phyloP scores from a whole-genome alignment of 1,140 invertebrate genomes.

The Heliothis subflexa region DNA sequence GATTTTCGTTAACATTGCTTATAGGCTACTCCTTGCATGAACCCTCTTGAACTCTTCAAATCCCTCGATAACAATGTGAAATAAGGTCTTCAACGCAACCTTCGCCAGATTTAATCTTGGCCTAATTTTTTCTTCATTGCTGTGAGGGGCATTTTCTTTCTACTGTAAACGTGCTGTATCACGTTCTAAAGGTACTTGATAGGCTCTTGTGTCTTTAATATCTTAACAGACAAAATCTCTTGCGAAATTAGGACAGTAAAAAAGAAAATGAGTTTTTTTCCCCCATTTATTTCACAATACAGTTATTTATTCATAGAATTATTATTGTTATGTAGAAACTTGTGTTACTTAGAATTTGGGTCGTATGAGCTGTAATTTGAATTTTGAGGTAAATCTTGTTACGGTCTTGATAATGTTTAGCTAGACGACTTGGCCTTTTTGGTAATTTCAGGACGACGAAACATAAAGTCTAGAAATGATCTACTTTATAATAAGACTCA shows the following conservation, averaged over 20 bases:
- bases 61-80: constrained; percentile 50
- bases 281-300: constrained; percentile 9
- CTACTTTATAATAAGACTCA: constrained; percentile 21
- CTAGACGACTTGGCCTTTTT: neutral
- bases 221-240: constrained; percentile 57
- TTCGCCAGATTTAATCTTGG: constrained; percentile 61
- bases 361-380: constrained; percentile 39
- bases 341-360: constrained; percentile 27
- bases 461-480: constrained; percentile 5
- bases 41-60: constrained; percentile 49
- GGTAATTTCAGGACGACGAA: constrained; percentile 6
- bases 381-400: constrained; percentile 46
- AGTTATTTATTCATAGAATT: constrained; percentile 42
- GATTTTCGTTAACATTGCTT: constrained; percentile 41
- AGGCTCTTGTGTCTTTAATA: constrained; percentile 59
- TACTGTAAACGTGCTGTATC: constrained; percentile 57
- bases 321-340: constrained; percentile 37
- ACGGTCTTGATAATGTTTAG: constrained; percentile 22
- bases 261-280: constrained; percentile 48
- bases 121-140: constrained; percentile 57
- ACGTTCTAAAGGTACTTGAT: constrained; percentile 53
- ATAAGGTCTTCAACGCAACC: constrained; percentile 42
- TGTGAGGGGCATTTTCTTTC: constrained; percentile 47
- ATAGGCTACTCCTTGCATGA: constrained; percentile 28
- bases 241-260: constrained; percentile 50